Percentiles rank a stretch among this genome's conserved stretches.
Evolutionary conservation across 2,888 invertebrate species (phyloP).

Genomic region (Drosophila dives): DNA sequence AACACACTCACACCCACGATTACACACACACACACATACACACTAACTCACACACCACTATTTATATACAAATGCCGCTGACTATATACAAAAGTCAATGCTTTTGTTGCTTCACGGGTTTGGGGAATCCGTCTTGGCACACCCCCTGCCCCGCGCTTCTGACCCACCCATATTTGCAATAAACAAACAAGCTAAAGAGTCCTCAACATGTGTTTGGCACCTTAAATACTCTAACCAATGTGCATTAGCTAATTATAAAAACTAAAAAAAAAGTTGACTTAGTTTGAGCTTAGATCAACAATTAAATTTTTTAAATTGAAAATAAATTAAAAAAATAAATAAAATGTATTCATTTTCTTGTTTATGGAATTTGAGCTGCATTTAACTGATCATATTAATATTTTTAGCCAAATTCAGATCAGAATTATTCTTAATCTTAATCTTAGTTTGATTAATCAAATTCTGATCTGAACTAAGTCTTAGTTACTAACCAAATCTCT

Average conservation of each 20-base stretch:
- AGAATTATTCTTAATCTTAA: background rate
- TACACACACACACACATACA: constrained; percentile 32
- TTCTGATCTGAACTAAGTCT: too few relatives aligned
- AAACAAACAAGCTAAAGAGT: constrained; percentile 53
- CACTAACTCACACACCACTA: constrained; percentile 47
- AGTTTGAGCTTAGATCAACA: background rate
- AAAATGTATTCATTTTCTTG: background rate
- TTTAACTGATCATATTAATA: background rate
- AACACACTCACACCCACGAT: constrained; percentile 5
- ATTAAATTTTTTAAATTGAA: background rate
- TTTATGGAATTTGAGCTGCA: too few relatives aligned
- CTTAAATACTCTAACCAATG: constrained; percentile 38
- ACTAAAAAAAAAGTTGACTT: background rate
- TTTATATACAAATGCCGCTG: constrained; percentile 78
- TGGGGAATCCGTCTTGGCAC: constrained; percentile 38
- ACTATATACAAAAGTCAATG: constrained; percentile 79
- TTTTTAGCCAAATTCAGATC: background rate
- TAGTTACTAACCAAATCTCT: background rate
- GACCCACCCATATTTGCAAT: constrained; percentile 68
- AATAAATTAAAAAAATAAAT: background rate
- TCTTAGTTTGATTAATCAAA: background rate
- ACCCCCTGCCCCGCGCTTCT: constrained; percentile 21
- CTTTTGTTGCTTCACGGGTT: constrained; percentile 58
- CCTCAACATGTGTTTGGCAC: constrained; percentile 2
- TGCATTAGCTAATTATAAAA: background rate